A percentile compares a stretch with the other conserved stretches of the same genome.
Evolutionary conservation across 1,140 invertebrate genomes (phyloP).

Genomic region (Stenopsyche tienmushanensis): DNA sequence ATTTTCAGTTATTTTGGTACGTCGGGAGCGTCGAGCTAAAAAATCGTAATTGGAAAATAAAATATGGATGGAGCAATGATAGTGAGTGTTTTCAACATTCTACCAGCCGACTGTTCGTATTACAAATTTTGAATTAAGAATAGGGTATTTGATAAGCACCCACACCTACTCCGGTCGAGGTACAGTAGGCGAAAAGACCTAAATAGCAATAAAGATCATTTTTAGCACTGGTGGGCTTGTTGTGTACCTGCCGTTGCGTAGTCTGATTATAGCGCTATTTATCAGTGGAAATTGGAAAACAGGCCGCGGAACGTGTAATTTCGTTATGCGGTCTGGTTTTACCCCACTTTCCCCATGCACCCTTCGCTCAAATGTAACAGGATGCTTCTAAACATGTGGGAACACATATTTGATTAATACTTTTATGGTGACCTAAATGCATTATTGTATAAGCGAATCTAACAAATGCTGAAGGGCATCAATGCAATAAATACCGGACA

Average conservation of each 20-base stretch:
- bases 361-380: background rate
- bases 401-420: background rate
- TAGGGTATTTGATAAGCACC: too few species aligned
- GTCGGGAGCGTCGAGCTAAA: too few species aligned
- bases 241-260: constrained; percentile 24
- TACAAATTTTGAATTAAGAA: background rate
- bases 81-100: too few species aligned
- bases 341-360: background rate
- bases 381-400: background rate
- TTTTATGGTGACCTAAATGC: too few species aligned
- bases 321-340: constrained; percentile 37
- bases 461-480: too few species aligned
- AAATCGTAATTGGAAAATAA: too few species aligned
- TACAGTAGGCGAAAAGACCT: background rate
- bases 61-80: too few species aligned
- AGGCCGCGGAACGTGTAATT: constrained; percentile 39
- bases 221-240: constrained; percentile 1
- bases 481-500: too few species aligned
- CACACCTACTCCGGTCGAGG: background rate
- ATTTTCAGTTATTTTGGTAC: too few species aligned
- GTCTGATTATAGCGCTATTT: constrained; percentile 35
- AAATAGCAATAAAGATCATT: constrained; percentile 19
- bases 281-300: constrained; percentile 41
- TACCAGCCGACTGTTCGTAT: too few species aligned
- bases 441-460: too few species aligned